phyloP scores from a whole-genome alignment of 2,888 invertebrate species.

The Callyntrura guangdongensis region DNA sequence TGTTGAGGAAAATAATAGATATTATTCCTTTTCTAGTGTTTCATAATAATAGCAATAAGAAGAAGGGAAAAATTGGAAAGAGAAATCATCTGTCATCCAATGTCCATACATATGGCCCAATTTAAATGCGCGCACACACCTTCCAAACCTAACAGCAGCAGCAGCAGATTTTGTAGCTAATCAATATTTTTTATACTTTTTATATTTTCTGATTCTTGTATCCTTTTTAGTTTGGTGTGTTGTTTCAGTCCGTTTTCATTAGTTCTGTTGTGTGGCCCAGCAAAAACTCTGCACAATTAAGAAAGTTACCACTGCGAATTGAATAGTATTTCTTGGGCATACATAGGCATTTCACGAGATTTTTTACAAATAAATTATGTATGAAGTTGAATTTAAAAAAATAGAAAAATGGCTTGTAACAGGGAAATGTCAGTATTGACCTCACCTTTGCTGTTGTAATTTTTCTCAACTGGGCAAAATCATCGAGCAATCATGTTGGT shows the following conservation, averaged over 20 bases:
- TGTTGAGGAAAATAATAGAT: slow-evolving; percentile 21
- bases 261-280: not conserved
- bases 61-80: slow-evolving; percentile 3
- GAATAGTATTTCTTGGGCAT: not conserved
- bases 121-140: slow-evolving; percentile 38
- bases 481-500: slow-evolving; percentile 9
- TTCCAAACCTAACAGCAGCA: not conserved
- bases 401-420: slow-evolving; percentile 58
- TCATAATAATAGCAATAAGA: slow-evolving; percentile 4
- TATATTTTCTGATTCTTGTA: slow-evolving; percentile 9
- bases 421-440: slow-evolving; percentile 57
- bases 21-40: slow-evolving; percentile 38
- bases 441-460: slow-evolving; percentile 43
- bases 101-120: slow-evolving; percentile 59
- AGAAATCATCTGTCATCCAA: slow-evolving; percentile 67
- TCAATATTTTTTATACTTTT: slow-evolving; percentile 20
- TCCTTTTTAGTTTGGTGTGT: not conserved
- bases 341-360: not conserved
- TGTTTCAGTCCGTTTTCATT: slow-evolving; percentile 39
- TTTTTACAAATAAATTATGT: slow-evolving; percentile 31
- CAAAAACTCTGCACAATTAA: slow-evolving; percentile 36
- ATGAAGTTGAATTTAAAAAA: slow-evolving; percentile 24
- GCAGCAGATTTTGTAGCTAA: not conserved
- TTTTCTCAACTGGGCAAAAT: slow-evolving; percentile 21
- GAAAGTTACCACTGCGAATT: slow-evolving; percentile 23